Base-by-base conservation (phyloP, 2,888 invertebrate species). In the Chironomus tentans region DNA sequence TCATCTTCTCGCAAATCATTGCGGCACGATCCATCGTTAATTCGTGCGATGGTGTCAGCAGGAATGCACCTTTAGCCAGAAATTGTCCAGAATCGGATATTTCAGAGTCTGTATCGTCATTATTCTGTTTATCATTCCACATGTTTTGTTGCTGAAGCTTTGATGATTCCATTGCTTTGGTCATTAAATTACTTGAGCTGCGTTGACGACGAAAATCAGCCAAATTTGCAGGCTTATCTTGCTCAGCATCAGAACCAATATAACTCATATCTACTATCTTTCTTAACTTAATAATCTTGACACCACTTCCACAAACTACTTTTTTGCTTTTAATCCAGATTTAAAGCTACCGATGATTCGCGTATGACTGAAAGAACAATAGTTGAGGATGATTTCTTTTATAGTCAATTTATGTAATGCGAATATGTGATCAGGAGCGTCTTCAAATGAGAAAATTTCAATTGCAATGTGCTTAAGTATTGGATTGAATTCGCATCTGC, bases 1-100 rank as follows among this genome's bases (percentile, higher is more conserved):
- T 92, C 89, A 94, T 92, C 83, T 93, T 93, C 86, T 94, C 94
- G 85, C 93, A 93, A 81, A 94, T 92, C 80, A 91, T 87, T 62
- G 92, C 92, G 2, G 93, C 93, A 79, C 93, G 92, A 84, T 94
- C 93, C 88, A 94, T 89, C 82, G 91, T 92, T 80, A 94, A 86
- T 81, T 94, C 93, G 84, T 93, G 92, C 74, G 93, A 93, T 62
- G 94, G 94, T 68, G 94, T 94, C 80, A 94, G 86, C 71, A 94
- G 88, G 83, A 94, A 94, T 61, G 93, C 93, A 70, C 90, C 90
- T 84, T 92, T 92, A 69, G 92, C 91, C 79, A 93, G 87, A 83
- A 93, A 93, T 82, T 92, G 89, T 78, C 90, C 90, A 10, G 88
- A 88, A 82, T 91, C 89, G 80, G 91, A 90, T 77, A 92, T 86